Percentiles rank a stretch among this genome's conserved stretches.
These are phyloP conservation scores for Phrynosoma platyrhinos DNA, from an alignment of 2,113 vertebrate genomes.

Conservation along the genomic window DNA sequence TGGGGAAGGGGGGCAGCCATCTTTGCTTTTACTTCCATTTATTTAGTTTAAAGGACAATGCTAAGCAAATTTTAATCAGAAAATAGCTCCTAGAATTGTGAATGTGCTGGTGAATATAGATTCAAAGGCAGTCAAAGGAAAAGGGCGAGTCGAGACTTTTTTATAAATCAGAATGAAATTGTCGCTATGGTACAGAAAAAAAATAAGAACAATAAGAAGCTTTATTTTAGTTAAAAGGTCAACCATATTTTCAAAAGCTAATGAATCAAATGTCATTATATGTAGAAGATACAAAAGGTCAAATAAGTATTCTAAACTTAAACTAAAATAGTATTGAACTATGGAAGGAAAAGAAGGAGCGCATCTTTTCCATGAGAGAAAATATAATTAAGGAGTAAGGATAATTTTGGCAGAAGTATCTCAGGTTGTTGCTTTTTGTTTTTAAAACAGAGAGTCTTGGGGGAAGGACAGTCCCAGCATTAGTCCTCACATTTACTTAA, in stretches of 20 bases:
- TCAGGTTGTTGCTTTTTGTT: neutral
- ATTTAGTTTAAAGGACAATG: neutral
- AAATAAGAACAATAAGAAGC: conserved; percentile 46
- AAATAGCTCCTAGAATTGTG: neutral
- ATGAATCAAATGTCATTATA: conserved; percentile 72
- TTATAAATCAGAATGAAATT: neutral
- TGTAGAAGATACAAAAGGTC: conserved; percentile 70
- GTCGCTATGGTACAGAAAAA: conserved; percentile 13
- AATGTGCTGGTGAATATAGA: neutral
- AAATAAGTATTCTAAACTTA: conserved; percentile 69
- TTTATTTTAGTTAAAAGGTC: conserved; percentile 67
- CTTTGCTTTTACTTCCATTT: neutral
- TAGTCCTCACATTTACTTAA: too few relatives aligned
- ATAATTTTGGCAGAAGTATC: neutral
- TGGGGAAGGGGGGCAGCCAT: neutral
- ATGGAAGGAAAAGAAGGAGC: conserved; percentile 40
- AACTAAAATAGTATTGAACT: conserved; percentile 68
- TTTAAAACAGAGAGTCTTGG: neutral
- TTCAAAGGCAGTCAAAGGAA: neutral
- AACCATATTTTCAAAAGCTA: conserved; percentile 69
- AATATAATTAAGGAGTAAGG: conserved; percentile 54
- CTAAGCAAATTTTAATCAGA: neutral
- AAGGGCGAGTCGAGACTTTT: neutral
- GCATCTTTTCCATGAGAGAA: conserved; percentile 52
- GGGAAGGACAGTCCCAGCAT: too few relatives aligned